phyloP scores from a whole-genome alignment of 2,888 invertebrate genomes.

The Eupithecia subfuscata region DNA sequence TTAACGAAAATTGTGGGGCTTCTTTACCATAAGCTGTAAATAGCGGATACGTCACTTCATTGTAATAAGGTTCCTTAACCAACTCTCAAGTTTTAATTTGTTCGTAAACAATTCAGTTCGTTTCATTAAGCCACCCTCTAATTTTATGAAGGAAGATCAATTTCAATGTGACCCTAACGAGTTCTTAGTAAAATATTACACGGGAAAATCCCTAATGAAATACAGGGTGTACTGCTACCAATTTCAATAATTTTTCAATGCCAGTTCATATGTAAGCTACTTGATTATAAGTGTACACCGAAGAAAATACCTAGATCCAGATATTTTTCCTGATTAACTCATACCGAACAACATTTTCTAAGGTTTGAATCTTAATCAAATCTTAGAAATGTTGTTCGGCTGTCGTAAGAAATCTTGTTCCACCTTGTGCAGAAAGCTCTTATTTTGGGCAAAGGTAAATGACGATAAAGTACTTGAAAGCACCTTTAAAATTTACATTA shows the following conservation, averaged over 20 bases:
- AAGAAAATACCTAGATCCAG: background rate
- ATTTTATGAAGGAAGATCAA: constrained; percentile 40
- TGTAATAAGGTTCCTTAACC: background rate
- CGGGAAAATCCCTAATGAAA: background rate
- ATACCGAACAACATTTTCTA: too few relatives aligned
- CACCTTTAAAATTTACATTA: constrained; percentile 54
- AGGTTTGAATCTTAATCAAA: background rate
- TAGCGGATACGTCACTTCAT: background rate
- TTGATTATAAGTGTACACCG: background rate
- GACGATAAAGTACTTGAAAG: constrained; percentile 44
- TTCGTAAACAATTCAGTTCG: constrained; percentile 28
- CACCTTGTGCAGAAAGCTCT: constrained; percentile 41
- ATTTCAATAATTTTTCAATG: background rate
- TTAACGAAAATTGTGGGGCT: too few relatives aligned
- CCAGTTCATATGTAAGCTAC: background rate
- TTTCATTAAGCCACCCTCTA: constrained; percentile 38
- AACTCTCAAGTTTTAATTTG: background rate
- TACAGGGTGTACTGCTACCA: background rate
- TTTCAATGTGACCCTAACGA: constrained; percentile 47
- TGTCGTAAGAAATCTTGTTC: background rate
- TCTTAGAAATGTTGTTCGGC: background rate
- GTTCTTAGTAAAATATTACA: constrained; percentile 29
- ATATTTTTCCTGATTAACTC: too few relatives aligned
- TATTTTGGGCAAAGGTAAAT: constrained; percentile 49
- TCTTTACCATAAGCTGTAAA: background rate